phyloP scores from a whole-genome alignment of 2,797 vertebrate species.

The Poecilia wingei region DNA sequence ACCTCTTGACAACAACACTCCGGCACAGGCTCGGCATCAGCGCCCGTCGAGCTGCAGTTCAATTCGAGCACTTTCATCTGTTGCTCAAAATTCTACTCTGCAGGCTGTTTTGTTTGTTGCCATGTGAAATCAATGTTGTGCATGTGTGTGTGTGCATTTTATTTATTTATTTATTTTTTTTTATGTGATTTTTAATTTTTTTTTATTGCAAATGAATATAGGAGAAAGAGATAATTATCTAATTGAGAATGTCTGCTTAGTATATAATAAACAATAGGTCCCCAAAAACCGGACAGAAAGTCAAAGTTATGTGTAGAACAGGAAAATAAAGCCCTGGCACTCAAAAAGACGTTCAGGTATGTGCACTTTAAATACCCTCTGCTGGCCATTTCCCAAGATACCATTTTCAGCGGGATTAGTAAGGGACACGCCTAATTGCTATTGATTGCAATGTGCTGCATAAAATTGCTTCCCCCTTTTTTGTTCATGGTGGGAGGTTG shows the following conservation, averaged over 20 bases:
- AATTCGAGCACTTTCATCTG: conserved; percentile 6
- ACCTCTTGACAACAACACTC: conserved; percentile 16
- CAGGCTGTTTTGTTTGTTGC: neutral
- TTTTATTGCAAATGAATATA: conserved; percentile 29
- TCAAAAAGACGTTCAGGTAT: conserved; percentile 43
- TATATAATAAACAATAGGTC: conserved; percentile 27
- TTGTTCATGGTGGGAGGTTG: conserved; percentile 78
- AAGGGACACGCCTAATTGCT: conserved; percentile 93
- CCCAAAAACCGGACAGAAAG: conserved; percentile 44
- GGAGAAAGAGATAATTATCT: conserved; percentile 47
- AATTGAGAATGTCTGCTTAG: conserved; percentile 46
- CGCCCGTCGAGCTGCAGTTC: neutral
- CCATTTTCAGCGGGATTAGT: conserved; percentile 93
- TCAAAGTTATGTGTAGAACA: conserved; percentile 48
- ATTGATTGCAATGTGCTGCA: conserved; percentile 93
- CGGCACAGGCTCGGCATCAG: neutral
- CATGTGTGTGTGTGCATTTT: neutral
- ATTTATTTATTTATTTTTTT: neutral
- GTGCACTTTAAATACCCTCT: conserved; percentile 59
- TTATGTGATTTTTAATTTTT: neutral
- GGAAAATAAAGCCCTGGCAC: conserved; percentile 63
- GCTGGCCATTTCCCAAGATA: conserved; percentile 81
- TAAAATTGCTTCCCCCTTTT: conserved; percentile 93
- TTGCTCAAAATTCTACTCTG: conserved; percentile 1
- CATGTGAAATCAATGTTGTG: conserved; percentile 3